Evolutionary conservation across 2,113 vertebrate species (phyloP).

Genomic region (Corapipo altera): DNA sequence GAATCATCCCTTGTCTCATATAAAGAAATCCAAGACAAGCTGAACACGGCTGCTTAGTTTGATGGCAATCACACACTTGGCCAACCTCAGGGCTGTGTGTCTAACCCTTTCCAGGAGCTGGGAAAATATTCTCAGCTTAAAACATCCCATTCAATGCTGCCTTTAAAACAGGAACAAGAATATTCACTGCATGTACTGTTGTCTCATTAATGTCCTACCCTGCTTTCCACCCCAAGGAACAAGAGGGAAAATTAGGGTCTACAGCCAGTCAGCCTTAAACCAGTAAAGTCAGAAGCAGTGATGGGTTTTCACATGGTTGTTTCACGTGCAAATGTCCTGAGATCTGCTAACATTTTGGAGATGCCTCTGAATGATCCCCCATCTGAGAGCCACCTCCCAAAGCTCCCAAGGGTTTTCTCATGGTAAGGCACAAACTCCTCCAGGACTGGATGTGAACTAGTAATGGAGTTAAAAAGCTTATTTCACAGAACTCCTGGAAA

Average conservation of each 20-base stretch:
- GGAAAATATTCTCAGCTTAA: slow-evolving; percentile 27
- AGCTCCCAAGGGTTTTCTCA: neutral
- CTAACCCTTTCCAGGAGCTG: slow-evolving; percentile 33
- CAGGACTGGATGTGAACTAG: neutral
- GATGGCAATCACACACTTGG: slow-evolving; percentile 54
- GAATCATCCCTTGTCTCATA: slow-evolving; percentile 55
- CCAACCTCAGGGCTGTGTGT: slow-evolving; percentile 16
- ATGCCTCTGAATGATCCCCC: neutral
- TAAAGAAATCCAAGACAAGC: slow-evolving; percentile 53
- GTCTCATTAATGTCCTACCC: neutral
- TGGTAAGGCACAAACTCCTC: neutral
- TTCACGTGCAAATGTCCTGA: neutral
- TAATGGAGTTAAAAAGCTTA: neutral
- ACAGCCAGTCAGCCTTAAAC: neutral
- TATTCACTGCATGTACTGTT: neutral
- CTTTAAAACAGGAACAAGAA: neutral
- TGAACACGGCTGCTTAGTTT: slow-evolving; percentile 44
- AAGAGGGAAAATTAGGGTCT: neutral
- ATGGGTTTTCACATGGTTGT: neutral
- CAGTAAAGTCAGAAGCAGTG: neutral
- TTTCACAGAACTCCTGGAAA: neutral
- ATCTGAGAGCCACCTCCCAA: neutral
- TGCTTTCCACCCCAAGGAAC: neutral
- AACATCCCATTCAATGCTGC: neutral
- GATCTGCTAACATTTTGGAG: neutral